phyloP scores from a whole-genome alignment of 1,140 invertebrate genomes.

The Temnothorax nylanderi region DNA sequence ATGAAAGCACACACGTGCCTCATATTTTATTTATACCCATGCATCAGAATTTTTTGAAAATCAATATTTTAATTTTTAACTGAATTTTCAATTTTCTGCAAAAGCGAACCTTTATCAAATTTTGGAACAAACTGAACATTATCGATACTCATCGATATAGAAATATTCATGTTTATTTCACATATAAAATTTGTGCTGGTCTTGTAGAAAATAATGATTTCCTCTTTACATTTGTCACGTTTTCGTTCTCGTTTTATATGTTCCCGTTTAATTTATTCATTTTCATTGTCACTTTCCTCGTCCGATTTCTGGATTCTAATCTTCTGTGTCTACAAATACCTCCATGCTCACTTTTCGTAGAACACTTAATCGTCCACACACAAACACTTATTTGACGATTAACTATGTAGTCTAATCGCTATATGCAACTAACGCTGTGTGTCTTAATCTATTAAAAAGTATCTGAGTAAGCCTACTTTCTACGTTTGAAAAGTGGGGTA shows the following conservation, averaged over 20 bases:
- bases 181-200: conserved; percentile 9
- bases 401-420: conserved; percentile 37
- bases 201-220: background rate
- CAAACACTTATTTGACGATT: conserved; percentile 29
- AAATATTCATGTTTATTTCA: background rate
- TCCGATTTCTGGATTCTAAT: background rate
- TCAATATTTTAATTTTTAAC: conserved; percentile 7
- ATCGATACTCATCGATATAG: background rate
- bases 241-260: background rate
- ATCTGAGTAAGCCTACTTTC: conserved; percentile 37
- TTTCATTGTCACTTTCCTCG: background rate
- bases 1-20: background rate
- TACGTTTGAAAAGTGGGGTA: conserved; percentile 47
- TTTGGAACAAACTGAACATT: background rate
- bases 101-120: background rate
- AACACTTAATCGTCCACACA: conserved; percentile 38
- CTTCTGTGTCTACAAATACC: conserved; percentile 4
- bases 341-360: conserved; percentile 14
- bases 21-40: background rate
- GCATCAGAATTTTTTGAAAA: background rate
- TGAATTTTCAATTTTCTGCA: background rate
- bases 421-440: conserved; percentile 33
- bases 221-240: background rate
- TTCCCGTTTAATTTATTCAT: background rate
- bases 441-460: conserved; percentile 31